Evolutionary conservation across 2,888 invertebrate genomes (phyloP), one percentile per base, ranked within the genome.

Genomic region (Falcaria lacertinaria): DNA sequence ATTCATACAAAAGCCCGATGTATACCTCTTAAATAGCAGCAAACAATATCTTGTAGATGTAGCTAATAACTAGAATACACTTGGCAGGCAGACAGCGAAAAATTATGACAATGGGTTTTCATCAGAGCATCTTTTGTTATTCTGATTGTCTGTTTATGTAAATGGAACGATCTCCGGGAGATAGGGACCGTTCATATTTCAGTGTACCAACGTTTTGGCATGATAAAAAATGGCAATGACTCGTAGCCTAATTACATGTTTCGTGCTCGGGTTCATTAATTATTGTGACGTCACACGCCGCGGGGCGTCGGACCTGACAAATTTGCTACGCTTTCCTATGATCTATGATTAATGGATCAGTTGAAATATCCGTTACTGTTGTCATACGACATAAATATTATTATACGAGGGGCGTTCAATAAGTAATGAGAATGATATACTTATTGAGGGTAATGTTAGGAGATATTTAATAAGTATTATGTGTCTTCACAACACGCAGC

Each of bases 301-400:
- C 54, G 45, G 46, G 48, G 43, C 57, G 57, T 57, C 56, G 64
- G 62, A 64, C 54, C 62, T 73, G 73, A 77, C 75, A 74, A 79
- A 80, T 80, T 74, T 63, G 72, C 74, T 67, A 70, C 68, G 66
- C 63, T 72, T 63, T 51, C 57, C 47, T 52, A 28, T 28, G 28
- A 17, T 35, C 53, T 55, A 57, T 75, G 74, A 77, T 76, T 73
- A 74, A 79, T 77, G 72, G 55, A 52, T 61, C 60, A 70, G 73
- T 73, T 65, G 69, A 69, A 72, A 73, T 73, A 68, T 71, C 60
- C 64, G 60, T 69, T 72, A 71, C 70, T 77, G 70, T 69, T 69
- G 65, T 65, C 60, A 64, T 58, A 69, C 60, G 54, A 66, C 28
- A 11, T 28, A 28, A 11, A 28, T 28, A 28, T 11, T 28, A 28